Conservation (phyloP, 2,797 vertebrate species). For the Cottoperca gobio region DNA sequence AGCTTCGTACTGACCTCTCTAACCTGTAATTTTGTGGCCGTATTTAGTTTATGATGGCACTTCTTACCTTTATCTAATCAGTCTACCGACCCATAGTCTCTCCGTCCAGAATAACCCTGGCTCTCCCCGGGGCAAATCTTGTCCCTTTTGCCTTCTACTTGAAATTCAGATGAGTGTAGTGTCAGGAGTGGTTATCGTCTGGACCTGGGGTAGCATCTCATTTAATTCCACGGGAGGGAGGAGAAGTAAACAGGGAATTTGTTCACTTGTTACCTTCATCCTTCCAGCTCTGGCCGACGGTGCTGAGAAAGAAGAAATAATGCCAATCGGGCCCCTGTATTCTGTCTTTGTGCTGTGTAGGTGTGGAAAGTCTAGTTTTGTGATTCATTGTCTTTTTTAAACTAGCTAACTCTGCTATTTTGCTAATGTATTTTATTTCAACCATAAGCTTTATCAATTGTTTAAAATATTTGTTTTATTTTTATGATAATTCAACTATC, state of each 20-base stretch:
- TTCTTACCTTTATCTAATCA: constrained; percentile 47
- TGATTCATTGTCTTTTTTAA: not conserved
- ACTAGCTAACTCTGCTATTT: not conserved
- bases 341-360: not conserved
- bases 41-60: constrained; percentile 9
- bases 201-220: constrained; percentile 48
- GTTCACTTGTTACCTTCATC: constrained; percentile 42
- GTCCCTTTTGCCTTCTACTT: constrained; percentile 66
- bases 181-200: constrained; percentile 76
- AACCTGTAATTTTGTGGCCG: not conserved
- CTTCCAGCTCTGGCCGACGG: not conserved
- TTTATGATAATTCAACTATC: not conserved
- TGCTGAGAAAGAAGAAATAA: not conserved
- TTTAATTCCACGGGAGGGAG: constrained; percentile 39
- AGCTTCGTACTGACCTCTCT: not conserved
- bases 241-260: constrained; percentile 35
- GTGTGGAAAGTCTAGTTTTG: not conserved
- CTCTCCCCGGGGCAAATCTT: constrained; percentile 53
- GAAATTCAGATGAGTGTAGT: constrained; percentile 75
- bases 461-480: not conserved
- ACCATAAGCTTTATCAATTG: not conserved
- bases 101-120: constrained; percentile 34
- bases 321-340: not conserved
- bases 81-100: constrained; percentile 41
- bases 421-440: not conserved